Conservation (phyloP, 2,888 invertebrate species). For the Archaeoteleia sp. region DNA sequence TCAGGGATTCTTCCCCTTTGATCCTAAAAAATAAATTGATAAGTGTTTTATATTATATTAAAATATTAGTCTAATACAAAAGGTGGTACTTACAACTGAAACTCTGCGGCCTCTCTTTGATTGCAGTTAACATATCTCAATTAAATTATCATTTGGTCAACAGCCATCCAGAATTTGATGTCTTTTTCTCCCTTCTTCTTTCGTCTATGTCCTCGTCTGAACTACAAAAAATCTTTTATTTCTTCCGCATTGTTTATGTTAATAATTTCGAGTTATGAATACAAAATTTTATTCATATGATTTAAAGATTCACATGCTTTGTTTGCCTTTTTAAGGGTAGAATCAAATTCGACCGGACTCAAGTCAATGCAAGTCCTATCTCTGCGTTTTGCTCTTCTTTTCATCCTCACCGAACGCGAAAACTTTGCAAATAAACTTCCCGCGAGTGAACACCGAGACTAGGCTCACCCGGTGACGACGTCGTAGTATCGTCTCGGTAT, state of each 20-base stretch:
- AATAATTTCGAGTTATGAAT: constrained; percentile 26
- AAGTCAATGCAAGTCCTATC: constrained; percentile 44
- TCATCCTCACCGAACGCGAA: constrained; percentile 52
- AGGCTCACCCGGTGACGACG: constrained; percentile 56
- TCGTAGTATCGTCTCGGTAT: constrained; percentile 67
- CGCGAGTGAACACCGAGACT: constrained; percentile 59
- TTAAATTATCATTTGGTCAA: no score
- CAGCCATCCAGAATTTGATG: no score
- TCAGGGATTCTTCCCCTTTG: no score
- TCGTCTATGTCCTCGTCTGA: no score
- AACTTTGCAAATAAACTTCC: constrained; percentile 70
- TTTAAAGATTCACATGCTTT: constrained; percentile 31
- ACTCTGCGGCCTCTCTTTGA: no score
- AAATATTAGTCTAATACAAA: no score
- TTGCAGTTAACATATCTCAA: no score
- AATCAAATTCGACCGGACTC: constrained; percentile 41
- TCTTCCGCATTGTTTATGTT: not conserved
- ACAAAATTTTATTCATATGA: constrained; percentile 34
- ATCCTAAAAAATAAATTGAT: no score
- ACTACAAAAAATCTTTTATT: no score
- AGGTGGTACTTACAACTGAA: no score
- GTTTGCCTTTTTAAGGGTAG: constrained; percentile 44
- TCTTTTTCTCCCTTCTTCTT: no score
- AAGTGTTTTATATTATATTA: no score
- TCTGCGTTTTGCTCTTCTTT: constrained; percentile 38